phyloP scores from a whole-genome alignment of 2,888 invertebrate genomes.

The Schrankia costaestrigalis region DNA sequence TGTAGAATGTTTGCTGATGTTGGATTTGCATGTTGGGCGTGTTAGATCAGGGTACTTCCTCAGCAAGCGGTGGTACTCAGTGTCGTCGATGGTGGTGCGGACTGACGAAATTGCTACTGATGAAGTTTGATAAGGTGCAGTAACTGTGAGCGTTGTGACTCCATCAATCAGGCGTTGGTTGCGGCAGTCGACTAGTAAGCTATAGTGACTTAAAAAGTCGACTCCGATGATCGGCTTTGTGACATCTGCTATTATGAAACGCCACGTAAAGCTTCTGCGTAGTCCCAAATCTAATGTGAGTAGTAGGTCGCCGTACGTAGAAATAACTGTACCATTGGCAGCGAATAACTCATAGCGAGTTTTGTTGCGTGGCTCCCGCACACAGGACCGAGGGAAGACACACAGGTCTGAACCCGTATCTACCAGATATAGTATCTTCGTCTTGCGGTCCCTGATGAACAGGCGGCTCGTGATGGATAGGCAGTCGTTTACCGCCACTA shows the following conservation, averaged over 20 bases:
- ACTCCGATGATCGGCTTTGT: conserved; percentile 8
- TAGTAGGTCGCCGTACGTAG: conserved; percentile 7
- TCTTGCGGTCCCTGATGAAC: conserved; percentile 8
- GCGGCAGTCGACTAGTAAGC: too few relatives aligned
- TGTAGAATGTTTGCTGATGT: not conserved
- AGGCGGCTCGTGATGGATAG: conserved; percentile 7
- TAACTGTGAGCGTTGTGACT: not conserved
- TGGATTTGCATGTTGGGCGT: not conserved
- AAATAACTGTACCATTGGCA: conserved; percentile 8
- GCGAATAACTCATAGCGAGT: conserved; percentile 10
- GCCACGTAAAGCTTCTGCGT: conserved; percentile 3
- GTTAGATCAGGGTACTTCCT: conserved; percentile 2
- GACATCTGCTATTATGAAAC: conserved; percentile 7
- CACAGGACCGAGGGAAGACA: conserved; percentile 8
- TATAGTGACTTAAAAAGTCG: conserved; percentile 4
- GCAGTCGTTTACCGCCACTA: conserved; percentile 8
- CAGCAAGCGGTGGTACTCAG: not conserved
- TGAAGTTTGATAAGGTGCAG: not conserved
- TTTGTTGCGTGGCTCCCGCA: conserved; percentile 3
- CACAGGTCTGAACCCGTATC: conserved; percentile 5
- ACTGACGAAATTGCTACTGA: not conserved
- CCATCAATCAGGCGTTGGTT: conserved; percentile 5
- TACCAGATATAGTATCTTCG: conserved; percentile 6
- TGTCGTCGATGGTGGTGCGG: not conserved
- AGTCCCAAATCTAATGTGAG: conserved; percentile 6